Percentiles rank a stretch among this genome's conserved stretches.
Evolutionary conservation across 1,140 invertebrate genomes (phyloP).

Genomic region (Drosophila simulans): DNA sequence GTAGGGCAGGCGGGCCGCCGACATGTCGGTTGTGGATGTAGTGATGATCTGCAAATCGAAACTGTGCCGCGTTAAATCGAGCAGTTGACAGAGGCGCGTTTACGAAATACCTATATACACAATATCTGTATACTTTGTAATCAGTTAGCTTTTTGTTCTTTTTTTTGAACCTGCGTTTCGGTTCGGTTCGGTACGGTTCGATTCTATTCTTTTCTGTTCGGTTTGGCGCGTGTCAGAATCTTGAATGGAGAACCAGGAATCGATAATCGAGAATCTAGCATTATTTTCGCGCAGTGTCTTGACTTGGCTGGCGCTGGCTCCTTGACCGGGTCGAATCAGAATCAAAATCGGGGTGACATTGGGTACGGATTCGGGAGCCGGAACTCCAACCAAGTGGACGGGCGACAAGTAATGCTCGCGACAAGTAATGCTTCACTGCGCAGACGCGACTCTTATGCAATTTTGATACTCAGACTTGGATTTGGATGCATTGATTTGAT

Average conservation of each 20-base stretch:
- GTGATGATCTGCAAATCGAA: conserved; percentile 76
- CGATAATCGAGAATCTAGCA: conserved; percentile 23
- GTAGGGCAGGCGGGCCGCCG: conserved; percentile 67
- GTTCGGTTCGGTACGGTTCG: not conserved
- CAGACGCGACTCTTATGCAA: conserved; percentile 62
- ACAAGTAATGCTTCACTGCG: conserved; percentile 12
- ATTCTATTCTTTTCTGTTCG: conserved; percentile 7
- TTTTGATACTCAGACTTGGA: conserved; percentile 42
- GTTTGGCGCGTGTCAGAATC: conserved; percentile 14
- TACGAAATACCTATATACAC: conserved; percentile 76
- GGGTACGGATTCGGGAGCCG: not conserved
- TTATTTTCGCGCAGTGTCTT: conserved; percentile 9
- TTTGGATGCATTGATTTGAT: conserved; percentile 23
- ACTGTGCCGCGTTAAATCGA: conserved; percentile 81
- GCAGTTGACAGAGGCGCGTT: conserved; percentile 49
- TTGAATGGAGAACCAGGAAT: conserved; percentile 13
- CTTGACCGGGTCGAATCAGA: not conserved
- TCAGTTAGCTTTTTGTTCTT: conserved; percentile 16
- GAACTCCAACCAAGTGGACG: conserved; percentile 22
- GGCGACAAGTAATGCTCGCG: conserved; percentile 12
- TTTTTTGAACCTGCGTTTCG: conserved; percentile 32
- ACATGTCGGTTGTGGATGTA: conserved; percentile 47
- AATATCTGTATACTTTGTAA: conserved; percentile 46
- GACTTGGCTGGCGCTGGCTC: conserved; percentile 40
- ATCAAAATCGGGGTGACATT: not conserved